phyloP scores from a whole-genome alignment of 2,888 invertebrate genomes.

The Coenonympha arcania region DNA sequence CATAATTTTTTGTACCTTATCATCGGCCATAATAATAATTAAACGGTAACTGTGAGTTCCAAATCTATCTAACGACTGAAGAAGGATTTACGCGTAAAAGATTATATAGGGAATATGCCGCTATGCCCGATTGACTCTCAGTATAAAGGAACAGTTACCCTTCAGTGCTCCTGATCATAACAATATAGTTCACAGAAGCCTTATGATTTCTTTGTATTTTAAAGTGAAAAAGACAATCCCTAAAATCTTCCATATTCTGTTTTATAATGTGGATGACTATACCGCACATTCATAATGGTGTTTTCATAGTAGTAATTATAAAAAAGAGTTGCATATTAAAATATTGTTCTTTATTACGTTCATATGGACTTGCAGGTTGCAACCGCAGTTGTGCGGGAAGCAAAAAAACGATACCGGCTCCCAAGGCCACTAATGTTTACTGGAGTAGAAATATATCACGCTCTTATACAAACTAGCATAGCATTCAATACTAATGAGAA shows the following conservation, averaged over 20 bases:
- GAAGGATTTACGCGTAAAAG: slow-evolving; percentile 41
- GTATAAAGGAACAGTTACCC: slow-evolving; percentile 58
- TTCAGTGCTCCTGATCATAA: slow-evolving; percentile 49
- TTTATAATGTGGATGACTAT: too few relatives aligned
- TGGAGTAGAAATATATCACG: slow-evolving; percentile 23
- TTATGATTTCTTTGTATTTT: too few relatives aligned
- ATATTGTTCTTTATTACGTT: not conserved
- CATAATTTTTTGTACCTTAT: slow-evolving; percentile 39
- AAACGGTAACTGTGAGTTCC: slow-evolving; percentile 30
- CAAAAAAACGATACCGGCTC: slow-evolving; percentile 58
- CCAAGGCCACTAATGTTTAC: slow-evolving; percentile 69
- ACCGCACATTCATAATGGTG: too few relatives aligned
- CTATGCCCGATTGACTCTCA: slow-evolving; percentile 50
- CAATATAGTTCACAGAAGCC: too few relatives aligned
- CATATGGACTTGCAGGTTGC: slow-evolving; percentile 33
- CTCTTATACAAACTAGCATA: not conserved
- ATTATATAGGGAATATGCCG: slow-evolving; percentile 51
- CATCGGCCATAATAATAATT: slow-evolving; percentile 49
- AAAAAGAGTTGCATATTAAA: too few relatives aligned
- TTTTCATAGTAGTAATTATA: too few relatives aligned
- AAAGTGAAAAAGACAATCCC: too few relatives aligned
- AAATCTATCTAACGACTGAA: slow-evolving; percentile 49
- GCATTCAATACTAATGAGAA: not conserved
- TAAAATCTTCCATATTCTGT: too few relatives aligned
- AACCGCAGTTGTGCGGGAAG: slow-evolving; percentile 58